These are phyloP conservation scores for Agyllia agylla DNA, from an alignment of 2,888 invertebrate genomes.

Conservation along the genomic window DNA sequence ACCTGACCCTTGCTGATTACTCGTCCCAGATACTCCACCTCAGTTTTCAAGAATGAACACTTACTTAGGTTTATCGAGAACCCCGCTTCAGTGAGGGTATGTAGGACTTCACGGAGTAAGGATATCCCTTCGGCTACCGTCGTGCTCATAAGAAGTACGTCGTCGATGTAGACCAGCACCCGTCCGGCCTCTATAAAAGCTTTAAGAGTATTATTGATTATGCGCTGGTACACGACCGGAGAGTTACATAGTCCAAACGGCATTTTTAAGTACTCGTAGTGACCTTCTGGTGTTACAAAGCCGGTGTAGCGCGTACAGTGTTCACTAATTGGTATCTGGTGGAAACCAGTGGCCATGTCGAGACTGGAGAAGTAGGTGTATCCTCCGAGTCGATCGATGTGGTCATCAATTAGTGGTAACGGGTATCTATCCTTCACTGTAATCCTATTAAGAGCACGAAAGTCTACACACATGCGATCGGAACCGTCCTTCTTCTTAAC, in stretches of 20 bases:
- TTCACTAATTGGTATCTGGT: not conserved
- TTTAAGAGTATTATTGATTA: not conserved
- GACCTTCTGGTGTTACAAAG: no score
- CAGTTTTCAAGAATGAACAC: not conserved
- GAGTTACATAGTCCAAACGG: not conserved
- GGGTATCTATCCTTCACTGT: not conserved
- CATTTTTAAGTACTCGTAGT: not conserved
- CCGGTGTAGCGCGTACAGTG: not conserved
- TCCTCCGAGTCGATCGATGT: not conserved
- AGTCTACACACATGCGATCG: not conserved
- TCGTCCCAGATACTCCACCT: conserved; percentile 39
- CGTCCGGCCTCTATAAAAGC: not conserved
- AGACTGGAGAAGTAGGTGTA: not conserved
- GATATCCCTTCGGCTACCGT: not conserved
- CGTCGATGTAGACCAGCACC: not conserved
- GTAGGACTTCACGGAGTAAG: not conserved
- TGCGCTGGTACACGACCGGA: not conserved
- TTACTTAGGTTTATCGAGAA: not conserved
- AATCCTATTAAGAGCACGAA: not conserved
- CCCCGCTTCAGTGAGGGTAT: not conserved
- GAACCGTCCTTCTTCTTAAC: not conserved
- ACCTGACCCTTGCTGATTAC: conserved; percentile 60
- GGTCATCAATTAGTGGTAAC: not conserved
- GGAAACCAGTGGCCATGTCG: not conserved
- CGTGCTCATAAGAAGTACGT: not conserved